Conservation (phyloP, 2,113 vertebrate species). For the Vulpes ferrilata region DNA sequence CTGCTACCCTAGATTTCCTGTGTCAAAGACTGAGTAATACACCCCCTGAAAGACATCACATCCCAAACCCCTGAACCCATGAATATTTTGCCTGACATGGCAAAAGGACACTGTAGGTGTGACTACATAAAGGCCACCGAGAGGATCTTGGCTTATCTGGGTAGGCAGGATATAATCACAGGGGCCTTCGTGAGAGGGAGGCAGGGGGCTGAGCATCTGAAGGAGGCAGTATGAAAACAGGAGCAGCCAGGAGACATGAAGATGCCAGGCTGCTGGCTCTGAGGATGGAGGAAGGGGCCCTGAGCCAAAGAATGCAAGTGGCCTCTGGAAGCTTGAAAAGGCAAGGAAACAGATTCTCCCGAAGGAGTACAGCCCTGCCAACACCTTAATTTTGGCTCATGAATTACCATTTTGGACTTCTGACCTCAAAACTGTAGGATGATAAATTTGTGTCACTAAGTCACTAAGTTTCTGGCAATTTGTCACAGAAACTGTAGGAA, state of each 20-base stretch:
- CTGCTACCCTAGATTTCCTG: not conserved
- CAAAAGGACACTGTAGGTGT: not conserved
- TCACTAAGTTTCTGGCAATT: not conserved
- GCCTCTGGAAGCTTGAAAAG: not conserved
- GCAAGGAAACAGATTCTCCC: not conserved
- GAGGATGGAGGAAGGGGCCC: not conserved
- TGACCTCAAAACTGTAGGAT: not conserved
- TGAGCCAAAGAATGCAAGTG: not conserved
- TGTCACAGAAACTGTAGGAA: not conserved
- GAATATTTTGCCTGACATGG: not conserved
- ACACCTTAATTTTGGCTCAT: not conserved
- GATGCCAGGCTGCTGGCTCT: not conserved
- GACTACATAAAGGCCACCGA: not conserved
- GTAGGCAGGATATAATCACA: not conserved
- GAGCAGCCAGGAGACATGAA: not conserved
- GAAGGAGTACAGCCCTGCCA: not conserved
- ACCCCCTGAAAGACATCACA: not conserved
- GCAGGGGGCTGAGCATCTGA: not conserved
- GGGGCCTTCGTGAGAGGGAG: not conserved
- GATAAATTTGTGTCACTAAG: not conserved
- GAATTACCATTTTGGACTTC: not conserved
- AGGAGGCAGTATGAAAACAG: rapidly evolving
- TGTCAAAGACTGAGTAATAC: not conserved
- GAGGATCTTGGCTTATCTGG: not conserved
- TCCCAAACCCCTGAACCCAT: not conserved